Conservation (phyloP, 2,888 invertebrate genomes). For the Thalpophila matura region DNA sequence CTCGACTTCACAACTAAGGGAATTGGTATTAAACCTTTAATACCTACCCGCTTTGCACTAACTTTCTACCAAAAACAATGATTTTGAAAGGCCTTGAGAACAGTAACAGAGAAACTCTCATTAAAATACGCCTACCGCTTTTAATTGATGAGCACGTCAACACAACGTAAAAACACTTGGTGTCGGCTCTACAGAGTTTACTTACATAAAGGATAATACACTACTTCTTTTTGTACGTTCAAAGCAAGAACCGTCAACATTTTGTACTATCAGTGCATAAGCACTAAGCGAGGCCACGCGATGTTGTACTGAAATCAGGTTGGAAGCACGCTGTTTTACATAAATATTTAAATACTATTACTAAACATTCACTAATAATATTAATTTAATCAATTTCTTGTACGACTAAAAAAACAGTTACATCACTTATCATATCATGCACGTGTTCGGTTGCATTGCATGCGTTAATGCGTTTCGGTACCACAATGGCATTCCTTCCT, state of each 20-base stretch:
- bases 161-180: slow-evolving; percentile 41
- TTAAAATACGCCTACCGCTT: slow-evolving; percentile 38
- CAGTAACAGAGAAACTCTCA: slow-evolving; percentile 53
- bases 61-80: slow-evolving; percentile 50
- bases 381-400: slow-evolving; percentile 31
- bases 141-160: slow-evolving; percentile 50
- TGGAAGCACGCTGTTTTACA: slow-evolving; percentile 14
- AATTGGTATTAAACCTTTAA: slow-evolving; percentile 19
- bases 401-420: slow-evolving; percentile 30
- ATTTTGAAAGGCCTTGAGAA: slow-evolving; percentile 44
- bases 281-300: slow-evolving; percentile 40
- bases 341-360: slow-evolving; percentile 5
- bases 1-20: not conserved
- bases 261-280: slow-evolving; percentile 29
- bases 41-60: not conserved
- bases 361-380: slow-evolving; percentile 14
- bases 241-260: slow-evolving; percentile 23
- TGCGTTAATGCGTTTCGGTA: slow-evolving; percentile 52
- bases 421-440: slow-evolving; percentile 60
- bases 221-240: slow-evolving; percentile 21
- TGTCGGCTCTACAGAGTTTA: slow-evolving; percentile 19
- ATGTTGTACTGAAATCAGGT: slow-evolving; percentile 9
- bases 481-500: slow-evolving; percentile 57
- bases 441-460: slow-evolving; percentile 53
- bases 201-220: slow-evolving; percentile 41